Evolutionary conservation across 2,797 vertebrate species (phyloP).

Genomic region (Crenuchus spilurus): DNA sequence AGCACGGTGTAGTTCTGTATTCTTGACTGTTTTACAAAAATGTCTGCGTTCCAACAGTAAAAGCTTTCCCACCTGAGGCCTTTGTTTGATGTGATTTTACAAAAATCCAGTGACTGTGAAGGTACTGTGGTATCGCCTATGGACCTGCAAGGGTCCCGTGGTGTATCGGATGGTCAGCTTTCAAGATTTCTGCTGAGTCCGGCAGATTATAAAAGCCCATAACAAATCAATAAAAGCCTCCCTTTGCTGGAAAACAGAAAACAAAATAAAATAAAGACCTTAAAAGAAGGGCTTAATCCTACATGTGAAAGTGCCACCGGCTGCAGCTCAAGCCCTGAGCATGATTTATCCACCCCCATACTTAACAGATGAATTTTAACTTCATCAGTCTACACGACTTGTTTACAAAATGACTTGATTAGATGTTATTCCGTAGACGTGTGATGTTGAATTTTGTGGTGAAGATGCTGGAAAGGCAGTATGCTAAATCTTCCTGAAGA

Average conservation of each 20-base stretch:
- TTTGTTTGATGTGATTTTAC: constrained; percentile 2
- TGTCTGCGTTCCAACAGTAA: neutral
- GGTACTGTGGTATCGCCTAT: neutral
- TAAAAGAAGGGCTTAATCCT: too few relatives aligned
- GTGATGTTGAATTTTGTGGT: too few relatives aligned
- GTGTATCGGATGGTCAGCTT: neutral
- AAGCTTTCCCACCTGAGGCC: neutral
- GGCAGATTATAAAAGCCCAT: constrained; percentile 1
- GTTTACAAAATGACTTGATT: too few relatives aligned
- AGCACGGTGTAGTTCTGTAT: neutral
- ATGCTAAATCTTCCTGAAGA: too few relatives aligned
- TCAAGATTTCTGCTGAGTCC: neutral
- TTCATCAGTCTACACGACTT: too few relatives aligned
- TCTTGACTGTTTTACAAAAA: constrained; percentile 3
- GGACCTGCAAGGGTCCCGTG: neutral
- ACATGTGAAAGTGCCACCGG: too few relatives aligned
- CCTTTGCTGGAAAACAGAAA: constrained; percentile 1
- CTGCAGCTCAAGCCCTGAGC: too few relatives aligned
- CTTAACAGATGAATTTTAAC: too few relatives aligned
- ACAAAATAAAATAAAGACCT: constrained; percentile 22
- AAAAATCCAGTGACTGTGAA: constrained; percentile 3
- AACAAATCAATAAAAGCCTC: constrained; percentile 35
- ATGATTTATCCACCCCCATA: too few relatives aligned
- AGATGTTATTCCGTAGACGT: too few relatives aligned
- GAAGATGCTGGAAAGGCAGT: too few relatives aligned